A percentile compares a stretch with the other conserved stretches of the same genome.
These are phyloP conservation scores for Diploscapter pachys DNA, from an alignment of 1,140 invertebrate genomes.

Conservation along the genomic window DNA sequence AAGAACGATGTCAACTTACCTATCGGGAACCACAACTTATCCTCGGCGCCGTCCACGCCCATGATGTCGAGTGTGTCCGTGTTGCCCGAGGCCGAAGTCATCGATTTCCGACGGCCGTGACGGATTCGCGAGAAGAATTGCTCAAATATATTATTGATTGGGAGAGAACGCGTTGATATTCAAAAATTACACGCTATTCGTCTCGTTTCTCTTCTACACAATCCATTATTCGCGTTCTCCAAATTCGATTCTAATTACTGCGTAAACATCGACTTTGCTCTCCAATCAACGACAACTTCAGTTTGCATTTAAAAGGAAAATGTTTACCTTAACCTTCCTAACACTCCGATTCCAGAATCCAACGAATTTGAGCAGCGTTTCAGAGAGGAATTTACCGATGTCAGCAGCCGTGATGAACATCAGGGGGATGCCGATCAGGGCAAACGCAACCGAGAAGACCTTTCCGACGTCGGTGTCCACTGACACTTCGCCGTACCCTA, in stretches of 20 bases:
- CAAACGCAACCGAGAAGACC: conserved; percentile 58
- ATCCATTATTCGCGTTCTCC: no score
- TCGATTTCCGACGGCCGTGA: conserved; percentile 52
- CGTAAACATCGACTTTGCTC: no score
- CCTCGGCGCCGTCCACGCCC: conserved; percentile 50
- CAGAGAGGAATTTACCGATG: conserved; percentile 59
- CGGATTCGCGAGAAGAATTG: conserved; percentile 47
- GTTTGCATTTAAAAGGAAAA: background rate
- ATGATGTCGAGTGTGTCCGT: conserved; percentile 50
- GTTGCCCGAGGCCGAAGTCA: conserved; percentile 52
- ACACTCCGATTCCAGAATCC: conserved; percentile 52
- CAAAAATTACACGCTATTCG: no score
- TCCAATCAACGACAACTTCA: no score
- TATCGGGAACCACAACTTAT: conserved; percentile 58
- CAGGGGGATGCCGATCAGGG: conserved; percentile 58
- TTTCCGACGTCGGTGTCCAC: conserved; percentile 59
- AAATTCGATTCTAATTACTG: no score
- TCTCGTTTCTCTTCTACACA: no score
- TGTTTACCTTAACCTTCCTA: conserved; percentile 46
- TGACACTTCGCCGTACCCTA: conserved; percentile 58
- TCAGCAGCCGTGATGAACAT: conserved; percentile 60
- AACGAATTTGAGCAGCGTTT: conserved; percentile 57
- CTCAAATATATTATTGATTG: conserved; percentile 23
- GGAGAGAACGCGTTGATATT: no score
- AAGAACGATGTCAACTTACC: conserved; percentile 25